Conservation (phyloP, 2,797 vertebrate species). For the Epinephelus malabaricus region DNA sequence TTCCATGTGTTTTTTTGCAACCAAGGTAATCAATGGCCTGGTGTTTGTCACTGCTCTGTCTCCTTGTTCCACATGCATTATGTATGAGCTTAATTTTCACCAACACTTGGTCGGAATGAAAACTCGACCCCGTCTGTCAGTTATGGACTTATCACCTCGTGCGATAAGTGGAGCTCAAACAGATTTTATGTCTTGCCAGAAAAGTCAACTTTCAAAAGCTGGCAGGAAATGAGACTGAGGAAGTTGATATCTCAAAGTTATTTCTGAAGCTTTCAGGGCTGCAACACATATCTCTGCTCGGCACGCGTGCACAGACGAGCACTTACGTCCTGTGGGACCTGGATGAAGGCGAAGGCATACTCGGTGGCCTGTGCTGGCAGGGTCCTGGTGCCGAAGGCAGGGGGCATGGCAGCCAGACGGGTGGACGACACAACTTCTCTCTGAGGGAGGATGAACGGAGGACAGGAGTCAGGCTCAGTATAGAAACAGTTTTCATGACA, state of each 20-base stretch:
- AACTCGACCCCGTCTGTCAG: conserved; percentile 55
- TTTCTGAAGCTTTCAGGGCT: conserved; percentile 45
- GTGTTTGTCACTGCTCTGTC: conserved; percentile 48
- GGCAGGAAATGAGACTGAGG: conserved; percentile 53
- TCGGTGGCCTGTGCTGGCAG: conserved; percentile 95
- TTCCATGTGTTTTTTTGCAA: conserved; percentile 35
- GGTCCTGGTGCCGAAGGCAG: conserved; percentile 91
- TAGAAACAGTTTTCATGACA: not conserved
- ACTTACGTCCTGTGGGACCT: conserved; percentile 96
- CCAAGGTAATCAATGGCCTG: conserved; percentile 38
- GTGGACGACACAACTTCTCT: conserved; percentile 92
- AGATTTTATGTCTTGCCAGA: conserved; percentile 51
- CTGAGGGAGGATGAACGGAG: conserved; percentile 76
- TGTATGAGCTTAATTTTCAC: conserved; percentile 58
- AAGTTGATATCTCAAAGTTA: conserved; percentile 48
- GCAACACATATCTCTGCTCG: conserved; percentile 41
- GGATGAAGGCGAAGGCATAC: conserved; percentile 95
- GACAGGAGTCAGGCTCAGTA: conserved; percentile 34
- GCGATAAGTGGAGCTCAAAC: conserved; percentile 60
- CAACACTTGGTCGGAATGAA: conserved; percentile 52
- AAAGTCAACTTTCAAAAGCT: conserved; percentile 66
- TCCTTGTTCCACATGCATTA: conserved; percentile 47
- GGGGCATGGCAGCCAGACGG: conserved; percentile 91
- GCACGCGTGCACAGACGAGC: conserved; percentile 3
- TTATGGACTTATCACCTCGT: conserved; percentile 51